Percentiles rank a stretch among this genome's conserved stretches.
Evolutionary conservation across 2,888 invertebrate species (phyloP).

Genomic region (Ferrisia virgata): DNA sequence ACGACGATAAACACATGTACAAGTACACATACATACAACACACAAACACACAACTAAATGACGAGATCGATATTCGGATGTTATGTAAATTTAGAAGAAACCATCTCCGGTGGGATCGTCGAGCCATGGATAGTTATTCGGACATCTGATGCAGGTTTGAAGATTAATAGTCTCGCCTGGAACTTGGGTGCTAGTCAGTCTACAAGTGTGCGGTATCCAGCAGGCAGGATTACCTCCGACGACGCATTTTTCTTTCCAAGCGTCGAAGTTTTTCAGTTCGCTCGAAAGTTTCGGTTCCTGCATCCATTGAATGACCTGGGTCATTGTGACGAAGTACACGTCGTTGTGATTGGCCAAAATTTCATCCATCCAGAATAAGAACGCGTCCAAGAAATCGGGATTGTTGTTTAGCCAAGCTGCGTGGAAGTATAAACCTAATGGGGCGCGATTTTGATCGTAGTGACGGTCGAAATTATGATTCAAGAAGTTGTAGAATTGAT

Average conservation of each 20-base stretch:
- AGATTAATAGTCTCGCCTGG: constrained; percentile 91
- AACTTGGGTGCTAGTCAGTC: constrained; percentile 86
- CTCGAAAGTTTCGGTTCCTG: constrained; percentile 81
- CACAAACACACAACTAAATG: not conserved
- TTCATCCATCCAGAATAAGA: constrained; percentile 91
- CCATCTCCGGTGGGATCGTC: constrained; percentile 88
- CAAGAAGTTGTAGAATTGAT: constrained; percentile 91
- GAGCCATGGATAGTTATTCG: constrained; percentile 92
- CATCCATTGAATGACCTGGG: constrained; percentile 94
- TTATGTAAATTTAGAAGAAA: constrained; percentile 68
- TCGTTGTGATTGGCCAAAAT: constrained; percentile 79
- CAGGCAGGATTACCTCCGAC: constrained; percentile 81
- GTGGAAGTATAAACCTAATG: constrained; percentile 87
- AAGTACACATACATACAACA: not conserved
- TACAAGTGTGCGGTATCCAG: constrained; percentile 87
- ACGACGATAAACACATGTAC: too few species aligned
- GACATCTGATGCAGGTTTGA: constrained; percentile 89
- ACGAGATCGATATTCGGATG: constrained; percentile 14
- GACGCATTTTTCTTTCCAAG: constrained; percentile 89
- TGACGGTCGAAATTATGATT: constrained; percentile 91
- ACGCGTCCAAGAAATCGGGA: constrained; percentile 86
- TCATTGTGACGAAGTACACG: constrained; percentile 92
- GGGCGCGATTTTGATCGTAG: constrained; percentile 85
- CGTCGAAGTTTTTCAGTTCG: constrained; percentile 87
- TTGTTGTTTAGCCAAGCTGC: constrained; percentile 91